These are phyloP conservation scores for Nematolebias whitei DNA, from an alignment of 2,113 vertebrate genomes.

Conservation along the genomic window DNA sequence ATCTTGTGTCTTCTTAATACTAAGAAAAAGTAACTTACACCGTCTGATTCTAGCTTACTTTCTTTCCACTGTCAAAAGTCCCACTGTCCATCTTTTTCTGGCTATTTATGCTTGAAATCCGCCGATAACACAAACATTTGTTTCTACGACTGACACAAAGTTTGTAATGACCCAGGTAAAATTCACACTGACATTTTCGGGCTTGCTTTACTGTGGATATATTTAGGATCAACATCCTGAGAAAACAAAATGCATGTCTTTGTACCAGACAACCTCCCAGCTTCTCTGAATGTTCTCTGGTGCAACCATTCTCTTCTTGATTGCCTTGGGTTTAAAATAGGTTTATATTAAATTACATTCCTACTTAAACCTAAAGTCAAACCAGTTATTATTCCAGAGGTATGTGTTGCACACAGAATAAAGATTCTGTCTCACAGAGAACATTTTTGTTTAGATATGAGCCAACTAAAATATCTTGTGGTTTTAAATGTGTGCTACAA, in stretches of 20 bases:
- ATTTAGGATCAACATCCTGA: background rate
- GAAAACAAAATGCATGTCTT: background rate
- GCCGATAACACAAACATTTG: conserved; percentile 5
- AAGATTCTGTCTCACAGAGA: no score
- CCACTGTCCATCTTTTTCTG: conserved; percentile 28
- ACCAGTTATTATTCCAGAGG: no score
- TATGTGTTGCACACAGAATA: no score
- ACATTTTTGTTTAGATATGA: no score
- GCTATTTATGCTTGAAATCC: conserved; percentile 28
- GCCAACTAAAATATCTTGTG: no score
- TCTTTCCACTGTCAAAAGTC: conserved; percentile 33
- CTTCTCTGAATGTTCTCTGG: background rate
- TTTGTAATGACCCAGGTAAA: conserved; percentile 5
- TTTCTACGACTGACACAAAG: conserved; percentile 18
- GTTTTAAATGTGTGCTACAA: no score
- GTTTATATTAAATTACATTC: no score
- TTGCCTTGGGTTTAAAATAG: no score
- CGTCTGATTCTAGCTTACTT: conserved; percentile 36
- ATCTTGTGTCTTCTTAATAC: background rate
- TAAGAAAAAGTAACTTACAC: conserved; percentile 34
- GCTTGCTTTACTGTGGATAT: background rate
- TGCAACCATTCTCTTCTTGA: no score
- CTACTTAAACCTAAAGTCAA: no score
- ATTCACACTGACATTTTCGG: no score
- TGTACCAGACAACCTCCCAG: background rate